These are phyloP conservation scores for Chaetodon auriga DNA, from an alignment of 2,113 vertebrate species.

Conservation along the genomic window DNA sequence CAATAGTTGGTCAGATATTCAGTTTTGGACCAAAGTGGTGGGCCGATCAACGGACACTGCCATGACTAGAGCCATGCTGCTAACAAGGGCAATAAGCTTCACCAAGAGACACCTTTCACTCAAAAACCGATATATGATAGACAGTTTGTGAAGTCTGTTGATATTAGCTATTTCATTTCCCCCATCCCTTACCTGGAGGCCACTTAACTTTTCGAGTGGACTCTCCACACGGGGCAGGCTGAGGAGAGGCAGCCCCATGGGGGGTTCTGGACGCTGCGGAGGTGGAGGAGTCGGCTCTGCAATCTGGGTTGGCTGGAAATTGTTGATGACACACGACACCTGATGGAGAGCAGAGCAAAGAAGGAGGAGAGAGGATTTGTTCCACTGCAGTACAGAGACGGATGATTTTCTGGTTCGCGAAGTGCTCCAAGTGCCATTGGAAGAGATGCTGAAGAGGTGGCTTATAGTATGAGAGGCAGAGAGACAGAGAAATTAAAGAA, in stretches of 20 bases:
- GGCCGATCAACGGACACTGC: no score
- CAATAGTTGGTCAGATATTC: neutral
- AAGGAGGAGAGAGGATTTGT: constrained; percentile 2
- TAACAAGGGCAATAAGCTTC: no score
- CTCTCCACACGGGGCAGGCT: constrained; percentile 86
- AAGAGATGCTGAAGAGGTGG: constrained; percentile 6
- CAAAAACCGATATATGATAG: neutral
- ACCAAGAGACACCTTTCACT: neutral
- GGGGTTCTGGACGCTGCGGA: constrained; percentile 71
- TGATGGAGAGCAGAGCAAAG: constrained; percentile 52
- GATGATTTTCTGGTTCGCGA: constrained; percentile 2
- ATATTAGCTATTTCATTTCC: neutral
- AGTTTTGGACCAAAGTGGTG: neutral
- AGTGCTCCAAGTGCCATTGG: neutral
- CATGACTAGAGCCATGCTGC: no score
- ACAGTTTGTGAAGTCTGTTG: neutral
- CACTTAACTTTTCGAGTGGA: constrained; percentile 95
- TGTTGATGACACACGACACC: constrained; percentile 87
- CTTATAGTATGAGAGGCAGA: neutral
- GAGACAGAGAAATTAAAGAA: constrained; percentile 7
- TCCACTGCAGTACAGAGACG: neutral
- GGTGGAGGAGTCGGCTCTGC: constrained; percentile 35
- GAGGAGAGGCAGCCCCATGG: constrained; percentile 83
- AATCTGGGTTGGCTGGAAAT: constrained; percentile 79
- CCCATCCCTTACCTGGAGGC: constrained; percentile 90